Percentiles rank a stretch among this genome's conserved stretches.
These are phyloP conservation scores for Pipistrellus pipistrellus DNA, from an alignment of 2,797 vertebrate species.

Conservation along the genomic window DNA sequence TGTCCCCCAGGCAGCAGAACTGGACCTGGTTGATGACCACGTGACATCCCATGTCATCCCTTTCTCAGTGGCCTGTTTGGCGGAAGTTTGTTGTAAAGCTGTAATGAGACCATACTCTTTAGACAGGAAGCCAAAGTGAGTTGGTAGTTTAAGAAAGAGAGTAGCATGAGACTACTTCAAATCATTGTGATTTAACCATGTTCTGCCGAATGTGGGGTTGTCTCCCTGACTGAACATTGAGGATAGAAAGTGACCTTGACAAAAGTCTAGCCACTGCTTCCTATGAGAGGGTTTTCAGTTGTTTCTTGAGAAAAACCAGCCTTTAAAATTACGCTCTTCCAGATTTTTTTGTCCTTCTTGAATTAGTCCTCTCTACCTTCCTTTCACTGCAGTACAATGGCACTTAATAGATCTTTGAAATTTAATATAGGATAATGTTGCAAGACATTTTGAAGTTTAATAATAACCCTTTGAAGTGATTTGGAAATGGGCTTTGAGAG, in stretches of 20 bases:
- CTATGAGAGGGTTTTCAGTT: conserved; percentile 52
- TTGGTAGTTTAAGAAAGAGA: conserved; percentile 34
- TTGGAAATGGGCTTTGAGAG: conserved; percentile 82
- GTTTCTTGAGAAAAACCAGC: conserved; percentile 71
- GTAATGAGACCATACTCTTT: background rate
- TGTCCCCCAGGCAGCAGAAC: background rate
- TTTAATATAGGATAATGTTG: conserved; percentile 63
- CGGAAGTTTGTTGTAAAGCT: conserved; percentile 43
- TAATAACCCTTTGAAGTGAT: conserved; percentile 83
- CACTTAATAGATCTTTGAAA: conserved; percentile 82
- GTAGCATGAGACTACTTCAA: conserved; percentile 14
- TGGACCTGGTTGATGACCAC: background rate
- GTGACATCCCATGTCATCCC: background rate
- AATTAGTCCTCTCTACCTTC: conserved; percentile 76
- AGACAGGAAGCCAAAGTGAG: background rate
- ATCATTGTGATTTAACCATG: background rate
- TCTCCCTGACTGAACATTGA: background rate
- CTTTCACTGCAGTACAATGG: conserved; percentile 77
- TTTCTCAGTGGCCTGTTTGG: background rate
- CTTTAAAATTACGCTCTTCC: conserved; percentile 58
- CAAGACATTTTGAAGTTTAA: conserved; percentile 65
- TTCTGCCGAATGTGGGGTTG: background rate
- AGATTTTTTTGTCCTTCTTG: conserved; percentile 75
- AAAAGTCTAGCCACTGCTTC: background rate
- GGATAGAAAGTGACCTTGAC: conserved; percentile 45